Evolutionary conservation across 37 sponge, comb jelly and placozoan species (phyloP).

Genomic region (Spongia lamella): DNA sequence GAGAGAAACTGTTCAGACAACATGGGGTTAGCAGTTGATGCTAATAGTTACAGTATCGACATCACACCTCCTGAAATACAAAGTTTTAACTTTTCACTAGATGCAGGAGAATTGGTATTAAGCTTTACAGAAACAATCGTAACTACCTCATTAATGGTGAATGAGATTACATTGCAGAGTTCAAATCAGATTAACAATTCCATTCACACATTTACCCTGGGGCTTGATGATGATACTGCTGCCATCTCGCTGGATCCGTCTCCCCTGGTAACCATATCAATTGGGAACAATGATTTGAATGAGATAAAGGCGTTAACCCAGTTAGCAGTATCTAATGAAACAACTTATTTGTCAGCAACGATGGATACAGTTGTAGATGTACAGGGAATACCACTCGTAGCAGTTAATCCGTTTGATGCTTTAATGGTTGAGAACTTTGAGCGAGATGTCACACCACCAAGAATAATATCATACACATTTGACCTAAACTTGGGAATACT

Average conservation of each 20-base stretch:
- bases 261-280: slow-evolving; percentile 48
- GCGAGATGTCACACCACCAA: slow-evolving; percentile 57
- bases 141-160: slow-evolving; percentile 45
- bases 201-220: slow-evolving; percentile 39
- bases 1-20: slow-evolving; percentile 40
- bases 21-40: slow-evolving; percentile 24
- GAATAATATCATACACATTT: slow-evolving; percentile 46
- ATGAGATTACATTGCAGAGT: slow-evolving; percentile 62
- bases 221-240: slow-evolving; percentile 20
- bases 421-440: slow-evolving; percentile 44
- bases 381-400: slow-evolving; percentile 43
- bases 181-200: not conserved
- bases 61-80: slow-evolving; percentile 60
- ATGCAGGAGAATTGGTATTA: slow-evolving; percentile 47
- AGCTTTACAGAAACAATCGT: slow-evolving; percentile 79
- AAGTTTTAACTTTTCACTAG: slow-evolving; percentile 66
- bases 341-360: slow-evolving; percentile 60
- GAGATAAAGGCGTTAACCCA: slow-evolving; percentile 66
- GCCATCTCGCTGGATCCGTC: slow-evolving; percentile 34
- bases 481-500: slow-evolving; percentile 62
- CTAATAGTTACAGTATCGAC: slow-evolving; percentile 59
- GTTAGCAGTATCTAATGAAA: slow-evolving; percentile 59
- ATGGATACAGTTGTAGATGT: slow-evolving; percentile 56
- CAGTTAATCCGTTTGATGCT: slow-evolving; percentile 31
- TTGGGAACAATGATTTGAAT: slow-evolving; percentile 64